These are phyloP conservation scores for Trichosurus vulpecula DNA, from an alignment of 2,797 vertebrate species.

Conservation along the genomic window DNA sequence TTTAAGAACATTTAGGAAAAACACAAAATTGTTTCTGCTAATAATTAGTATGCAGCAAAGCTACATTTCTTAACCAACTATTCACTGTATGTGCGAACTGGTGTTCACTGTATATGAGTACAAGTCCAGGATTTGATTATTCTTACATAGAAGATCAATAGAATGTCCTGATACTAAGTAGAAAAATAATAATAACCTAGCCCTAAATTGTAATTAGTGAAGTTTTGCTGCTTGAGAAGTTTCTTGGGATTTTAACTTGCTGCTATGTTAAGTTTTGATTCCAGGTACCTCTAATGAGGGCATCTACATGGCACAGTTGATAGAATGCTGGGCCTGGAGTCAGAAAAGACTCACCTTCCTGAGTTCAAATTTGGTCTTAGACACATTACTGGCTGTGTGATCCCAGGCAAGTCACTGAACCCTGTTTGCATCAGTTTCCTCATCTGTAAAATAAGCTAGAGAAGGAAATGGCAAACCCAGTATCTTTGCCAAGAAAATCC, in stretches of 20 bases:
- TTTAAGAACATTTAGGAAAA: neutral
- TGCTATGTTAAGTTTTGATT: neutral
- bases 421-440: neutral
- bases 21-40: too few relatives aligned
- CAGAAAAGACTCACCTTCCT: neutral
- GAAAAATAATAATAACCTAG: neutral
- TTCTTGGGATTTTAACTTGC: neutral
- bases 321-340: neutral
- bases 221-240: neutral
- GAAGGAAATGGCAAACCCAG: neutral
- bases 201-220: neutral
- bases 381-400: too few relatives aligned
- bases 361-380: too few relatives aligned
- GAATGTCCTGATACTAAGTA: neutral
- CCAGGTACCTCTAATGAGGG: neutral
- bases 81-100: too few relatives aligned
- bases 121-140: too few relatives aligned
- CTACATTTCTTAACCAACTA: too few relatives aligned
- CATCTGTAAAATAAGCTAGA: neutral
- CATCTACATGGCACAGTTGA: neutral
- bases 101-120: too few relatives aligned
- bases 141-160: too few relatives aligned
- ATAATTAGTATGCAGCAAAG: too few relatives aligned
- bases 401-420: neutral
- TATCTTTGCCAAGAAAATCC: neutral